Conservation (phyloP, 2,113 vertebrate genomes). For the Chitala chitala region DNA sequence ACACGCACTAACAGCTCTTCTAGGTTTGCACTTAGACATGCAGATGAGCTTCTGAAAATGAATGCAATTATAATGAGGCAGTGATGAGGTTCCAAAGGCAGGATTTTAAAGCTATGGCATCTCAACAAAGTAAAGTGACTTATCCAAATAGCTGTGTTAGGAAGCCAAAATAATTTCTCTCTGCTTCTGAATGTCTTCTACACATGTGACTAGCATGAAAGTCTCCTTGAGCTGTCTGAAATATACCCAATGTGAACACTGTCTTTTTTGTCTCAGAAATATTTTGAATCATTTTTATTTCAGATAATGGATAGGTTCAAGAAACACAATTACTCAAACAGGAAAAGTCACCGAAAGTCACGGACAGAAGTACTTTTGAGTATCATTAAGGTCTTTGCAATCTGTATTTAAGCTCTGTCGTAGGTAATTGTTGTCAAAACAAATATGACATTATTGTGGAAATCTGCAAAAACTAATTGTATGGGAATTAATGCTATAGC, state of each 20-base stretch:
- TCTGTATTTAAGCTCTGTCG: not conserved
- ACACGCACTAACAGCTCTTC: not conserved
- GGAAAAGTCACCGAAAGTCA: not conserved
- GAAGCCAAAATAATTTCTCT: not conserved
- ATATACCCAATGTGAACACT: not conserved
- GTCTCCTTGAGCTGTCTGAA: not conserved
- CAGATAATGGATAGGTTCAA: not conserved
- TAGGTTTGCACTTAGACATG: constrained; percentile 5
- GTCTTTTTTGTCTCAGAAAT: not conserved
- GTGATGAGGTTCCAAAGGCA: constrained; percentile 14
- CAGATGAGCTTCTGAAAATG: constrained; percentile 19
- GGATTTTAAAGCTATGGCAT: constrained; percentile 11
- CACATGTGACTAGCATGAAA: not conserved
- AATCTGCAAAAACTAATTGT: too few relatives aligned
- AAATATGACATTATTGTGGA: too few relatives aligned
- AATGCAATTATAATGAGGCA: constrained; percentile 19
- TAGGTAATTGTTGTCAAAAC: not conserved
- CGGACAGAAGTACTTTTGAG: not conserved
- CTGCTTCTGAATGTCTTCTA: not conserved
- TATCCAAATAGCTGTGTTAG: constrained; percentile 12
- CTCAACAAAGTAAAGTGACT: constrained; percentile 15
- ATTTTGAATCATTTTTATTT: constrained; percentile 1
- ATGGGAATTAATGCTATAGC: too few relatives aligned
- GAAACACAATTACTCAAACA: not conserved
- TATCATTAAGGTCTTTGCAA: not conserved